These are phyloP conservation scores for Bicyclus anynana DNA, from an alignment of 1,140 invertebrate genomes.

Conservation along the genomic window DNA sequence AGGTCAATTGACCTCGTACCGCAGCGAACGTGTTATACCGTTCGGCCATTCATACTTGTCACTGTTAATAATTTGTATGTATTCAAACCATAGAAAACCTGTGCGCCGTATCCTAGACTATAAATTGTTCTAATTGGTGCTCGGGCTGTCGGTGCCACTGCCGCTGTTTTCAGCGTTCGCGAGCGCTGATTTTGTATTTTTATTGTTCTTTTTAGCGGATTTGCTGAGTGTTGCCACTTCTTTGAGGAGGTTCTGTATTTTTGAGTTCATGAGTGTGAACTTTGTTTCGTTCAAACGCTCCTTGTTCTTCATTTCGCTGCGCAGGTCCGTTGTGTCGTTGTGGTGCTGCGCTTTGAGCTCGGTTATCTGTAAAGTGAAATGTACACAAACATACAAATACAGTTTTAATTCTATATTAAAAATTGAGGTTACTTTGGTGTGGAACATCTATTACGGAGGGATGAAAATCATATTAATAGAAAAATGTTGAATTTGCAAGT, in stretches of 20 bases:
- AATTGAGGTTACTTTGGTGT: no score
- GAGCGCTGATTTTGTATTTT: conserved; percentile 58
- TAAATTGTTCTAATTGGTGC: conserved; percentile 69
- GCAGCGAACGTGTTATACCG: no score
- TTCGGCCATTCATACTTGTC: no score
- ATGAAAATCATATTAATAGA: no score
- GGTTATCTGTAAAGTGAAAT: conserved; percentile 88
- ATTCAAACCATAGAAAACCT: background rate
- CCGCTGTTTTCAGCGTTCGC: conserved; percentile 82
- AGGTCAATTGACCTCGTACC: no score
- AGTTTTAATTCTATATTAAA: no score
- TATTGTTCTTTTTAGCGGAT: conserved; percentile 82
- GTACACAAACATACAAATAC: no score
- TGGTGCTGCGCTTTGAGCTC: conserved; percentile 95
- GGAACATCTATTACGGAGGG: no score
- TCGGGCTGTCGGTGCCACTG: conserved; percentile 86
- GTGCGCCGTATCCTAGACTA: background rate
- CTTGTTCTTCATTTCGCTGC: conserved; percentile 89
- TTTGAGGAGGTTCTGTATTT: conserved; percentile 87
- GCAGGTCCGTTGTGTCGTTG: conserved; percentile 89
- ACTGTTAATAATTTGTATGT: background rate
- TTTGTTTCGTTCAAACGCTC: conserved; percentile 90
- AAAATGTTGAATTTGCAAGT: no score
- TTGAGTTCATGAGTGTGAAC: conserved; percentile 86
- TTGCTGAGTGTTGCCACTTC: conserved; percentile 92